These are phyloP conservation scores for Macrophya annulata DNA, from an alignment of 2,888 invertebrate species.

Conservation along the genomic window DNA sequence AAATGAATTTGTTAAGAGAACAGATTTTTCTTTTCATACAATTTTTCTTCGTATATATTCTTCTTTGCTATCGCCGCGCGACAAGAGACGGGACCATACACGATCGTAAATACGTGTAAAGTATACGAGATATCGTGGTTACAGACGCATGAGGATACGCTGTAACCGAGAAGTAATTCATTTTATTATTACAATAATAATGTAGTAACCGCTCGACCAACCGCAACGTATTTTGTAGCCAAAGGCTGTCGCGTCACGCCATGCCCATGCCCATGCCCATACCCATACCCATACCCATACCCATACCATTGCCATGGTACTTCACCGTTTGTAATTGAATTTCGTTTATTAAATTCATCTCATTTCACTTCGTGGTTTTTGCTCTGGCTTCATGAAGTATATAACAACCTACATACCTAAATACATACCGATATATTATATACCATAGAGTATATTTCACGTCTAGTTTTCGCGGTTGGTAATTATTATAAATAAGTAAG, in stretches of 20 bases:
- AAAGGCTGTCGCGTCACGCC: not conserved
- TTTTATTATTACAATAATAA: constrained; percentile 38
- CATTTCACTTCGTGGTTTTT: constrained; percentile 6
- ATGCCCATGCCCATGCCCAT: no score
- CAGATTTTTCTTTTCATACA: not conserved
- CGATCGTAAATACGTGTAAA: constrained; percentile 5
- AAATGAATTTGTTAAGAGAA: not conserved
- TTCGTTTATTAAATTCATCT: constrained; percentile 31
- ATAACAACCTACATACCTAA: no score
- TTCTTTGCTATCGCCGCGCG: no score
- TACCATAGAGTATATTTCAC: not conserved
- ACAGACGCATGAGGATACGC: not conserved
- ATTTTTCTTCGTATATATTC: not conserved
- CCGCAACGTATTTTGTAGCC: constrained; percentile 40
- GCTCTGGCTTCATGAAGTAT: not conserved
- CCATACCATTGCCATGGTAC: not conserved
- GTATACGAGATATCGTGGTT: constrained; percentile 10
- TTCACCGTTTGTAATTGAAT: constrained; percentile 33
- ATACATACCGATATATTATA: not conserved
- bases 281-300: no score
- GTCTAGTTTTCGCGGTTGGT: not conserved
- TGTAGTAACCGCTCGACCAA: constrained; percentile 10
- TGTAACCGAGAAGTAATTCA: constrained; percentile 25
- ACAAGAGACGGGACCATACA: not conserved
- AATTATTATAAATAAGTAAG: not conserved